Evolutionary conservation across 2,113 vertebrate species (phyloP).

Genomic region (Globicephala melas): DNA sequence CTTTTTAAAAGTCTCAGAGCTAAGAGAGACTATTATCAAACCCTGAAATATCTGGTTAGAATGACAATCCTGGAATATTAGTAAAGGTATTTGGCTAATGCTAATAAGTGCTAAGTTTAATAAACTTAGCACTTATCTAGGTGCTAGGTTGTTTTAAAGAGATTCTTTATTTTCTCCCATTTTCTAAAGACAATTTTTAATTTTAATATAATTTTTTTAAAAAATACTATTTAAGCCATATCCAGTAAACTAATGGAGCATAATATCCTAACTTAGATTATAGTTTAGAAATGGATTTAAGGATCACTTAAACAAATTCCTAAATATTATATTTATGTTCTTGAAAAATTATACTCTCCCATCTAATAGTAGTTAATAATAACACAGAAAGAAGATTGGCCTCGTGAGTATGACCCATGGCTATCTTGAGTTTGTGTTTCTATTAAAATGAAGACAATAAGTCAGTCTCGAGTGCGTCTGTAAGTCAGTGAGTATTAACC

Average conservation of each 20-base stretch:
- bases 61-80: not conserved
- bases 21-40: conserved; percentile 53
- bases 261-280: not conserved
- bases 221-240: not conserved
- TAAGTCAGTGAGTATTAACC: not conserved
- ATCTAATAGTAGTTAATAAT: conserved; percentile 1
- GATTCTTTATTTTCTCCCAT: not conserved
- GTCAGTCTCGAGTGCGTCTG: not conserved
- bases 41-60: conserved; percentile 35
- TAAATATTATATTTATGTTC: not conserved
- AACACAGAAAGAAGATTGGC: not conserved
- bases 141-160: not conserved
- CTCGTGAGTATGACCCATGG: not conserved
- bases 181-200: not conserved
- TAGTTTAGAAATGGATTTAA: not conserved
- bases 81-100: conserved; percentile 7
- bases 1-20: conserved; percentile 40
- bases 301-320: not conserved
- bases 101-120: not conserved
- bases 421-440: not conserved
- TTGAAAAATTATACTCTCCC: not conserved
- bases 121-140: not conserved
- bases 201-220: conserved; percentile 11
- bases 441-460: not conserved
- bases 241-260: not conserved